phyloP scores from a whole-genome alignment of 2,888 invertebrate species.

The Drosophila colorata region DNA sequence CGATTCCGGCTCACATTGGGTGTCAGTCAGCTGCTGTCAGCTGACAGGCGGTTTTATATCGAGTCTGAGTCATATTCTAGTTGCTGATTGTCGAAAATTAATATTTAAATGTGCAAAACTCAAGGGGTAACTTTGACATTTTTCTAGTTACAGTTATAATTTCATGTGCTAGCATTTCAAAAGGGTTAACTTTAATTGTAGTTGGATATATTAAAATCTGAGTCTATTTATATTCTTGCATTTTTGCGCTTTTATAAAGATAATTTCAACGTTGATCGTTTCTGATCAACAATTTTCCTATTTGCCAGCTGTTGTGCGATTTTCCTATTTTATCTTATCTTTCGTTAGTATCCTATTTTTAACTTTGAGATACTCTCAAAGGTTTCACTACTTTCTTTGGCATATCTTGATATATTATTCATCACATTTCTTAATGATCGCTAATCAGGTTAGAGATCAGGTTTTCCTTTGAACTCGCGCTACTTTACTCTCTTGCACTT shows the following conservation, averaged over 20 bases:
- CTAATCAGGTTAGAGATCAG: no score
- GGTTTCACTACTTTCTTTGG: no score
- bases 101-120: neutral
- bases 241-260: neutral
- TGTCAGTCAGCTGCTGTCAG: neutral
- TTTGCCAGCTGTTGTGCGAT: neutral
- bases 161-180: no score
- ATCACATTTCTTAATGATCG: no score
- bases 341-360: no score
- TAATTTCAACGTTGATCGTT: neutral
- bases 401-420: no score
- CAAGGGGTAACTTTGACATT: neutral
- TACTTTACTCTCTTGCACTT: neutral
- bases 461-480: no score
- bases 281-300: neutral
- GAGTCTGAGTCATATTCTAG: constrained; percentile 9
- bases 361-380: no score
- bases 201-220: no score
- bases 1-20: constrained; percentile 14
- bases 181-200: no score
- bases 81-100: constrained; percentile 3
- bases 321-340: no score
- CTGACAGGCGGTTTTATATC: neutral
- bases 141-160: neutral
- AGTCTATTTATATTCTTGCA: no score